Evolutionary conservation across 2,888 invertebrate species (phyloP), one percentile per base, ranked within the genome.

Genomic region (Drosophila dives): DNA sequence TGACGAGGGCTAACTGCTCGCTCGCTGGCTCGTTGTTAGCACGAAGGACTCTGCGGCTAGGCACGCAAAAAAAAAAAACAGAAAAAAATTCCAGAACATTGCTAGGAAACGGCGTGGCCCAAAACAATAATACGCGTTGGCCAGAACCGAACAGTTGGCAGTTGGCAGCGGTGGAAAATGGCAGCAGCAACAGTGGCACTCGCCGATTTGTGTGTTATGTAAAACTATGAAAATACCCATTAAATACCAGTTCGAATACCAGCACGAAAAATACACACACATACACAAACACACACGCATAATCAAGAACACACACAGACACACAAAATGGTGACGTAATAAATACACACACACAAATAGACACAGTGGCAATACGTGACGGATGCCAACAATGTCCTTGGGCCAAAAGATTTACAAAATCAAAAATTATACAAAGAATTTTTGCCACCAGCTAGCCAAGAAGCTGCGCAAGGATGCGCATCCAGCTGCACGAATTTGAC

Each of bases 81-180:
- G 23, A 23, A 26, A 26, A 29, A 29, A 86, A 76, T 73, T 75
- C 76, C 86, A 72, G 72, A 67, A 80, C 80, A 91, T 91, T 91
- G 92, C 91, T 91, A 91, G 92, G 91, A 89, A 81, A 91, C 91
- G 72, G 71, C 72, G n/a, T n/a, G 79, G 88, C 86, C 90, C 91
- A 88, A 87, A 86, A 80, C 83, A 86, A 80, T 62, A 89, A 82
- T 72, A 81, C 76, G 81, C 77, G 64, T 67, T 61, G 73, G 53
- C 65, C 72, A 73, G 79, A 59, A 75, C 73, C 65, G 85, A 64
- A 64, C 89, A 86, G 89, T 86, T 86, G 84, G 89, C 85, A 81
- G 67, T 79, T 79, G 84, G 84, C 70, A 76, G 72, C 81, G 83
- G 87, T 84, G 88, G 87, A 69, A 84, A 84, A 74, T 81, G 83